Evolutionary conservation across 2,113 vertebrate species (phyloP).

Genomic region (Amblyopsis rosae): DNA sequence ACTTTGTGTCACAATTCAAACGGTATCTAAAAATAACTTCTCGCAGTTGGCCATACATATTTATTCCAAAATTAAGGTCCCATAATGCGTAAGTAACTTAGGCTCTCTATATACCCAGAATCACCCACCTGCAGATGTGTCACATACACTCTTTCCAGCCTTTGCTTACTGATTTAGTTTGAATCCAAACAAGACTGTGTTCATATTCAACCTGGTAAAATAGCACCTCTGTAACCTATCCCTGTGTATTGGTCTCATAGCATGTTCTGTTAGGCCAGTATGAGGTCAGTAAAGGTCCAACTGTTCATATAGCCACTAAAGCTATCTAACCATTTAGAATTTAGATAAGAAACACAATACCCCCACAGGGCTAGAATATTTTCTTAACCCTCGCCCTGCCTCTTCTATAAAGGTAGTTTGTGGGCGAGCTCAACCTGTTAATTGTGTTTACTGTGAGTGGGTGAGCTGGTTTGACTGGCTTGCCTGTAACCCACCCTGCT

Average conservation of each 20-base stretch:
- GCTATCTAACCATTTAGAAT: slow-evolving; percentile 63
- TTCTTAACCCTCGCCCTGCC: slow-evolving; percentile 63
- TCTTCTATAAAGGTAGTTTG: slow-evolving; percentile 63
- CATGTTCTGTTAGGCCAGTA: slow-evolving; percentile 27
- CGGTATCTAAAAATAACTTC: too few relatives aligned
- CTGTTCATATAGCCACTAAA: slow-evolving; percentile 58
- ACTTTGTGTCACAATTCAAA: too few relatives aligned
- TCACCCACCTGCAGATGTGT: slow-evolving; percentile 29
- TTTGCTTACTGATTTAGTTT: not conserved
- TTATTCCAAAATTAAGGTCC: not conserved
- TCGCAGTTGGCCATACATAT: too few relatives aligned
- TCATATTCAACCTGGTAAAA: slow-evolving; percentile 30
- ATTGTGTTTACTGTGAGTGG: slow-evolving; percentile 72
- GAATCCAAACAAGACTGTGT: slow-evolving; percentile 9
- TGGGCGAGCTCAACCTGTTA: slow-evolving; percentile 63
- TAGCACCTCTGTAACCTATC: not conserved
- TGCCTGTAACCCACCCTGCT: slow-evolving; percentile 64
- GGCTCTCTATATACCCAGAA: slow-evolving; percentile 1
- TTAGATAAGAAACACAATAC: slow-evolving; percentile 65
- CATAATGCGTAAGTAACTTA: too few relatives aligned
- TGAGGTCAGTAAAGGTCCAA: slow-evolving; percentile 40
- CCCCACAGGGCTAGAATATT: slow-evolving; percentile 55
- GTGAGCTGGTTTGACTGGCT: slow-evolving; percentile 44
- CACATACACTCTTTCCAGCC: slow-evolving; percentile 26
- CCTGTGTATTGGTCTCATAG: slow-evolving; percentile 14